Percentiles rank a stretch among this genome's conserved stretches.
phyloP scores from a whole-genome alignment of 2,113 vertebrate species.

The Salminus brasiliensis region DNA sequence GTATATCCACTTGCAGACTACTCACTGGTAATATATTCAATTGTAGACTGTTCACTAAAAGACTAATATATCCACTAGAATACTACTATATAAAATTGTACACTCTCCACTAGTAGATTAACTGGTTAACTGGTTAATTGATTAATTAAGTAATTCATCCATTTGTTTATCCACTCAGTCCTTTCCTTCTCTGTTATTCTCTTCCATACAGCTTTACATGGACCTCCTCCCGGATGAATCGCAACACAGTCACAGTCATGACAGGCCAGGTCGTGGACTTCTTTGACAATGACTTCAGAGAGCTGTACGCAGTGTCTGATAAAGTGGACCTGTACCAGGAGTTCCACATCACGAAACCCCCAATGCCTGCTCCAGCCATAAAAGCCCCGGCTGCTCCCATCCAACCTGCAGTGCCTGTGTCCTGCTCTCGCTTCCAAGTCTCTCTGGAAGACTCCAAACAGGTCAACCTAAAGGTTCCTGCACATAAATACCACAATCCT shows the following conservation, averaged over 20 bases:
- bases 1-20: too few relatives aligned
- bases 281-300: slow-evolving; percentile 92
- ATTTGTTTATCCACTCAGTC: background rate
- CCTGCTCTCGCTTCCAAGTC: slow-evolving; percentile 73
- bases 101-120: too few relatives aligned
- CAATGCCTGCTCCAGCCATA: slow-evolving; percentile 59
- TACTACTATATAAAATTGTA: too few relatives aligned
- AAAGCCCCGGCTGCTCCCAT: slow-evolving; percentile 59
- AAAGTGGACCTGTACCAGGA: slow-evolving; percentile 85
- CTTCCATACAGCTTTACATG: slow-evolving; percentile 86
- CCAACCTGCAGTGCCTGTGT: slow-evolving; percentile 56
- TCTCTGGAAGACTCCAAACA: slow-evolving; percentile 62
- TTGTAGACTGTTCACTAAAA: too few relatives aligned
- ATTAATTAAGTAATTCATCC: background rate
- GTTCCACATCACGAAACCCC: slow-evolving; percentile 75
- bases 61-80: too few relatives aligned
- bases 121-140: too few relatives aligned
- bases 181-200: background rate
- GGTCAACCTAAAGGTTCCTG: slow-evolving; percentile 78
- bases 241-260: slow-evolving; percentile 88
- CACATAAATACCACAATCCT: slow-evolving; percentile 93
- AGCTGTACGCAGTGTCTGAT: slow-evolving; percentile 90
- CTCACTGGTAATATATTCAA: too few relatives aligned
- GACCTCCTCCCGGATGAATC: slow-evolving; percentile 88
- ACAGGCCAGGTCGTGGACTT: slow-evolving; percentile 87